phyloP scores from a whole-genome alignment of 2,888 invertebrate species.

The Cosmia trapezina region DNA sequence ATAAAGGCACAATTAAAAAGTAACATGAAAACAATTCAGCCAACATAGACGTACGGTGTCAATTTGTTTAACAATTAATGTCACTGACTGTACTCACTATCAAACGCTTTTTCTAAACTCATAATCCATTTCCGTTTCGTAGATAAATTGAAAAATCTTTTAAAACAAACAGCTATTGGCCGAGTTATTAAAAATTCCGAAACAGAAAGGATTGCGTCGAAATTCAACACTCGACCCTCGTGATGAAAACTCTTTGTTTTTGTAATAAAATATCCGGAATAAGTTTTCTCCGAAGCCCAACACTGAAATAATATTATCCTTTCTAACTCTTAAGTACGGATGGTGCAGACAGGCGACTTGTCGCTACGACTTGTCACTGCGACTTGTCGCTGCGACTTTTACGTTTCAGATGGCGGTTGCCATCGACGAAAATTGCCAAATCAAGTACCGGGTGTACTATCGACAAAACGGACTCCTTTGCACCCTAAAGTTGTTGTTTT shows the following conservation, averaged over 20 bases:
- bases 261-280: constrained; percentile 58
- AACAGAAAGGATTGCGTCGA: constrained; percentile 40
- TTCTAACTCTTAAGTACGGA: constrained; percentile 17
- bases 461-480: too few relatives aligned
- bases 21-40: background rate
- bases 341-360: background rate
- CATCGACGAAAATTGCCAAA: background rate
- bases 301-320: constrained; percentile 46
- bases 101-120: background rate
- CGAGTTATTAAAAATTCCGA: constrained; percentile 34
- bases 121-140: background rate
- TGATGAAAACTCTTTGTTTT: constrained; percentile 57
- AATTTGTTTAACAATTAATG: background rate
- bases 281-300: constrained; percentile 47
- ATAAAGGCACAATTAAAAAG: background rate
- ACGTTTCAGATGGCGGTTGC: background rate
- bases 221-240: constrained; percentile 47
- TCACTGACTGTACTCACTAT: too few relatives aligned
- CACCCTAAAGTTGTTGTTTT: too few relatives aligned
- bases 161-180: constrained; percentile 6
- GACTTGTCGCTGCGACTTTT: background rate
- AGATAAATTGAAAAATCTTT: constrained; percentile 17
- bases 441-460: too few relatives aligned
- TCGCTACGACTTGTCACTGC: background rate
- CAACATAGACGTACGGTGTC: background rate